phyloP scores from a whole-genome alignment of 2,888 invertebrate species.

The Tholera decimalis region DNA sequence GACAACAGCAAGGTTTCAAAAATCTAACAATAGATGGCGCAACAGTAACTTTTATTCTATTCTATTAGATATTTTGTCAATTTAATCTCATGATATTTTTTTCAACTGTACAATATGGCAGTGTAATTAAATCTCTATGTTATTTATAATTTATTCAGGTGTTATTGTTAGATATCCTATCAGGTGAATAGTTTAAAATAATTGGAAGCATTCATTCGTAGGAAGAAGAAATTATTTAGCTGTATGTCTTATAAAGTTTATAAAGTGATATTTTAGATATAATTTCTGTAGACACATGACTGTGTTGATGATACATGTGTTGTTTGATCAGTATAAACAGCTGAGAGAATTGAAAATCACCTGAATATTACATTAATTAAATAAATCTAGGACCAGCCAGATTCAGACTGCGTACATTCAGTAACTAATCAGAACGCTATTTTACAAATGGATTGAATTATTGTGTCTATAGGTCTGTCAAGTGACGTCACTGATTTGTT shows the following conservation, averaged over 20 bases:
- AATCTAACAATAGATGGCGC: slow-evolving; percentile 30
- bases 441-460: too few relatives aligned
- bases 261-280: not conserved
- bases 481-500: not conserved
- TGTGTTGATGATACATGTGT: not conserved
- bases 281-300: not conserved
- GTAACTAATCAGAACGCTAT: not conserved
- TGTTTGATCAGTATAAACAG: not conserved
- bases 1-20: slow-evolving; percentile 27
- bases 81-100: slow-evolving; percentile 29
- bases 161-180: not conserved
- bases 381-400: not conserved
- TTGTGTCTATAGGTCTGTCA: too few relatives aligned
- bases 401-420: not conserved
- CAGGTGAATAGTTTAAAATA: not conserved
- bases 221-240: too few relatives aligned
- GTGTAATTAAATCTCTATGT: slow-evolving; percentile 26
- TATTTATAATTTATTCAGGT: not conserved
- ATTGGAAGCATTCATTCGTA: too few relatives aligned
- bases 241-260: not conserved
- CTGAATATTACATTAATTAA: not conserved
- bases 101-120: slow-evolving; percentile 46
- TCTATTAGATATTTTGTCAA: slow-evolving; percentile 24
- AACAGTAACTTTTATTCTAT: slow-evolving; percentile 29
- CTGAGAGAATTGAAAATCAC: not conserved